phyloP scores from a whole-genome alignment of 2,888 invertebrate species.

The Microctonus brassicae region DNA sequence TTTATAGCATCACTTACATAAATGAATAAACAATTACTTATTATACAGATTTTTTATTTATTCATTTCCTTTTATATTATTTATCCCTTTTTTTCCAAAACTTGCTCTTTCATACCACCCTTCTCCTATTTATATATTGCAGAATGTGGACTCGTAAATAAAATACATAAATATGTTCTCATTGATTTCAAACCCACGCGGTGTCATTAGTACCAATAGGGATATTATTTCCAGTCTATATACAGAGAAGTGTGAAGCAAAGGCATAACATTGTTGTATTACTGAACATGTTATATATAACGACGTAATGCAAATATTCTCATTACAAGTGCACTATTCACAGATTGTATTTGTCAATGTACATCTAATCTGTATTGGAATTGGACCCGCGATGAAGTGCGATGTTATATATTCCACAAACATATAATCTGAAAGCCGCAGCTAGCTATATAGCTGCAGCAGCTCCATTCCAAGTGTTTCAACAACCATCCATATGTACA shows the following conservation, averaged over 20 bases:
- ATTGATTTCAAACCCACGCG: conserved; percentile 53
- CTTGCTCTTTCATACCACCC: no score
- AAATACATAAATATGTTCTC: conserved; percentile 53
- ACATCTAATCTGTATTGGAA: not conserved
- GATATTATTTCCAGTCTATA: not conserved
- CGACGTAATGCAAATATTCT: not conserved
- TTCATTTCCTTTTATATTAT: no score
- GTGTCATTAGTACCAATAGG: conserved; percentile 52
- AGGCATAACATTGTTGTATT: not conserved
- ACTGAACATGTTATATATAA: not conserved
- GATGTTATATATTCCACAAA: not conserved
- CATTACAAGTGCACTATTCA: not conserved
- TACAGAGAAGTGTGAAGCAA: not conserved
- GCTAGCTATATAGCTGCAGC: no score
- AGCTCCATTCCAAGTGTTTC: not conserved
- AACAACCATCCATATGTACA: not conserved
- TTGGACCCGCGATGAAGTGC: not conserved
- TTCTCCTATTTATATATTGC: no score
- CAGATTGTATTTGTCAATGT: no score
- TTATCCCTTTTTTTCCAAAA: no score
- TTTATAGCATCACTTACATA: no score
- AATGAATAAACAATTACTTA: no score
- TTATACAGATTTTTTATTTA: no score
- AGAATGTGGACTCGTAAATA: not conserved
- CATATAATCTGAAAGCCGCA: no score